A percentile compares a stretch with the other conserved stretches of the same genome.
Conservation (phyloP, 2,113 vertebrate species). For the Peucedramus taeniatus region DNA sequence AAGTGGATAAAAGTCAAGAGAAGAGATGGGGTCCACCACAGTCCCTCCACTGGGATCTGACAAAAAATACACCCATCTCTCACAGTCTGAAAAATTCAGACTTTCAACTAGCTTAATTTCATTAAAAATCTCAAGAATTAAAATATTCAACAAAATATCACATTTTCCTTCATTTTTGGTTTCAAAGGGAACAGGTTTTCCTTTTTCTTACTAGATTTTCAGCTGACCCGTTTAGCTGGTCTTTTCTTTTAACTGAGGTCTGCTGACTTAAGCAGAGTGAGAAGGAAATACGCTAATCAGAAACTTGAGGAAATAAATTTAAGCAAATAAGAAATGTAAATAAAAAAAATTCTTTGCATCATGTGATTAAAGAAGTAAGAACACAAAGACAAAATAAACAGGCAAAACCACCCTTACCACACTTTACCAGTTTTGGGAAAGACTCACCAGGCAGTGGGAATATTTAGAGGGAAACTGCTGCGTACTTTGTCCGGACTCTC, state of each 20-base stretch:
- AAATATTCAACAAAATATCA: not conserved
- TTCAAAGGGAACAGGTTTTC: not conserved
- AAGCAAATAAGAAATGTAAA: not conserved
- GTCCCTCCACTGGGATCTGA: rapidly evolving
- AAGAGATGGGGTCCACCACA: not conserved
- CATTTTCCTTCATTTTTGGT: not conserved
- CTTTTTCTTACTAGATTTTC: not conserved
- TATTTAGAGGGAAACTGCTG: not conserved
- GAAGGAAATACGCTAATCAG: not conserved
- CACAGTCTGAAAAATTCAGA: not conserved
- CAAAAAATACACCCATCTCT: not conserved
- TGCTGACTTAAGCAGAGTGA: not conserved
- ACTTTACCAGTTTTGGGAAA: not conserved
- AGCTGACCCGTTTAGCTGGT: not conserved
- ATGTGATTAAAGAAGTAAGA: not conserved
- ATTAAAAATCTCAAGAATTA: not conserved
- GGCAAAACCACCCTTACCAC: not conserved
- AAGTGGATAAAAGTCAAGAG: not conserved
- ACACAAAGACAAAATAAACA: not conserved
- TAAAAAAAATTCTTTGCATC: not conserved
- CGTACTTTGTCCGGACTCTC: not conserved
- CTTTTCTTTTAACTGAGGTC: not conserved
- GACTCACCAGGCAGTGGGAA: not conserved
- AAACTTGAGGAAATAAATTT: not conserved
- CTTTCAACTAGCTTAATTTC: not conserved